Conservation (phyloP, 2,113 vertebrate species). For the Electrona antarctica region DNA sequence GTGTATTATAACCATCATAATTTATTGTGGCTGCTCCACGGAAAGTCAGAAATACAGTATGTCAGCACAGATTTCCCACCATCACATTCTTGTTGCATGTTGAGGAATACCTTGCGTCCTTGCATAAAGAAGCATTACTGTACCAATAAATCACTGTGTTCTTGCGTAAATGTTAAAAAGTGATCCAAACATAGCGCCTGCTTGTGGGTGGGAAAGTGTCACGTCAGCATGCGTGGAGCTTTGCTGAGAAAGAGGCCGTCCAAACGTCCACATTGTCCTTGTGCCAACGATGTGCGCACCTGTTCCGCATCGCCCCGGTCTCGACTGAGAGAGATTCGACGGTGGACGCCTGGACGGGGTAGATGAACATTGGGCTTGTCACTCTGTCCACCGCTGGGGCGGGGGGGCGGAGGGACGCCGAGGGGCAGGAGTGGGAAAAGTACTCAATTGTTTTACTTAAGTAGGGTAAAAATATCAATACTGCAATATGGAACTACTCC, state of each 20-base stretch:
- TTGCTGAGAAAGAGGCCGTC: conserved; percentile 63
- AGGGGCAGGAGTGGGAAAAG: too few species aligned
- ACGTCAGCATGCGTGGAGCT: conserved; percentile 69
- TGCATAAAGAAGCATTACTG: conserved; percentile 44
- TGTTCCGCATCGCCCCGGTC: conserved; percentile 46
- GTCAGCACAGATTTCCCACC: conserved; percentile 5
- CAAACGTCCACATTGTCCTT: conserved; percentile 70
- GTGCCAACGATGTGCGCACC: conserved; percentile 64
- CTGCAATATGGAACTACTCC: too few species aligned
- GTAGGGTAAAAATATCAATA: too few species aligned
- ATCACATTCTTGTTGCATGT: conserved; percentile 7
- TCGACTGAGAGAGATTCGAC: conserved; percentile 31
- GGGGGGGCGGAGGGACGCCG: conserved; percentile 21
- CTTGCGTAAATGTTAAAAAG: conserved; percentile 66
- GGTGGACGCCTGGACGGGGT: not conserved
- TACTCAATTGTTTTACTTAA: too few species aligned
- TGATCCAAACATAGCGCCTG: conserved; percentile 59
- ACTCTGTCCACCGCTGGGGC: conserved; percentile 32
- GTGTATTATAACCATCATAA: not conserved
- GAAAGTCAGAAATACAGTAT: conserved; percentile 1
- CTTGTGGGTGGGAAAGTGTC: conserved; percentile 63
- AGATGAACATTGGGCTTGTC: conserved; percentile 35
- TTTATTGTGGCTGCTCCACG: not conserved
- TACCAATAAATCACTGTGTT: conserved; percentile 61
- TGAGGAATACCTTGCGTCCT: conserved; percentile 28